These are phyloP conservation scores for Vireo griseus DNA, from an alignment of 2,797 vertebrate species.

Conservation along the genomic window DNA sequence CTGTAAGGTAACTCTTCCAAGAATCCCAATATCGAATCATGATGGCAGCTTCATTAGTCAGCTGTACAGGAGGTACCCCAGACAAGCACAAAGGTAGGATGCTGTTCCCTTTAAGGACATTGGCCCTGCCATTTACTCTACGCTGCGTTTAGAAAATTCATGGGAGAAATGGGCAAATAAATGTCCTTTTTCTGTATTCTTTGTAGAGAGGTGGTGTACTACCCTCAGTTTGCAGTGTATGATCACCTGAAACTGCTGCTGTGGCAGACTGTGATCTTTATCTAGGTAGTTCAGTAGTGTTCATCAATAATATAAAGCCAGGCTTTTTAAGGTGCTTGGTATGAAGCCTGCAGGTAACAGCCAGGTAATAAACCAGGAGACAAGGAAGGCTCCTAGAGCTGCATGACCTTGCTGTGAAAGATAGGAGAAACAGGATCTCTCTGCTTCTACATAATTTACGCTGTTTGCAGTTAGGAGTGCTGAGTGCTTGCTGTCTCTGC, in stretches of 20 bases:
- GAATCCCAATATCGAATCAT: neutral
- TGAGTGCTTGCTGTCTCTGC: neutral
- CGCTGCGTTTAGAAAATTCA: neutral
- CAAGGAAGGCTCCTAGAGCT: neutral
- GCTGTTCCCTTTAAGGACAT: neutral
- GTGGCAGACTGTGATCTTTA: neutral
- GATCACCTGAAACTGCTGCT: neutral
- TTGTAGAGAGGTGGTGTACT: neutral
- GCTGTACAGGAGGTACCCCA: neutral
- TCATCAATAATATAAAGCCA: neutral
- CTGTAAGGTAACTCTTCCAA: neutral
- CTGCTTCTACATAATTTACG: neutral
- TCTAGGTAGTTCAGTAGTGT: neutral
- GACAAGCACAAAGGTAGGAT: neutral
- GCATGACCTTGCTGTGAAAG: neutral
- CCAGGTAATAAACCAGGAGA: neutral
- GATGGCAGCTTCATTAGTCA: neutral
- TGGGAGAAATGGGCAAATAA: neutral
- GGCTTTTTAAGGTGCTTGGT: neutral
- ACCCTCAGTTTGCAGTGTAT: neutral
- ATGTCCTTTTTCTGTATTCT: neutral
- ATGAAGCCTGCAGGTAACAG: neutral
- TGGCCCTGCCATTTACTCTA: neutral
- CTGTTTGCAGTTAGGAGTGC: neutral
- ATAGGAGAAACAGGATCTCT: neutral